Conservation (phyloP, 2,888 invertebrate species). For the Himalopsyche kuldschensis region DNA sequence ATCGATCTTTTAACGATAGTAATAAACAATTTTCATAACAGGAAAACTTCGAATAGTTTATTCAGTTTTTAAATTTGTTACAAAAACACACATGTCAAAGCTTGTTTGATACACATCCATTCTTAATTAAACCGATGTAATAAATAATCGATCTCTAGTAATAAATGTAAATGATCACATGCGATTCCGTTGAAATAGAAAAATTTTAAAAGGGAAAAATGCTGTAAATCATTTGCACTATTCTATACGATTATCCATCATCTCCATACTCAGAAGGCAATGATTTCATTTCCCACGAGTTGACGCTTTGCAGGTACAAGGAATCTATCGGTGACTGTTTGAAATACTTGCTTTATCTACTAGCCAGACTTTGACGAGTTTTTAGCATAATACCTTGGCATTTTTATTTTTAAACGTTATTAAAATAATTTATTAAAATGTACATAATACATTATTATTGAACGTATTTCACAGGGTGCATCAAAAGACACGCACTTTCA, state of each 20-base stretch:
- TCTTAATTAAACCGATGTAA: not conserved
- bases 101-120: not conserved
- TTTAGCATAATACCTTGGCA: conserved; percentile 29
- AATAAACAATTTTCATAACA: too few relatives aligned
- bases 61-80: not conserved
- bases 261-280: conserved; percentile 20
- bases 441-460: conserved; percentile 15
- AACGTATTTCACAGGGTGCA: not conserved
- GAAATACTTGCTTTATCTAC: not conserved
- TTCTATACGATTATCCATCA: not conserved
- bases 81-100: not conserved
- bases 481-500: too few relatives aligned
- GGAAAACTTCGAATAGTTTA: too few relatives aligned
- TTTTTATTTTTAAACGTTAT: conserved; percentile 30
- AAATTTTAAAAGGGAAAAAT: not conserved
- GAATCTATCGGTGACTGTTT: not conserved
- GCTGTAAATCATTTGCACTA: conserved; percentile 11
- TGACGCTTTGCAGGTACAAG: not conserved
- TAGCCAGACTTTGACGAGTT: conserved; percentile 3
- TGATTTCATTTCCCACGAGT: conserved; percentile 16
- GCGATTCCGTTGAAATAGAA: not conserved
- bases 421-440: conserved; percentile 33
- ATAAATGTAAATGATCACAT: not conserved
- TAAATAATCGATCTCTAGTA: not conserved
- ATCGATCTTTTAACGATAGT: too few relatives aligned